phyloP scores from a whole-genome alignment of 2,113 vertebrate genomes.

The Ictalurus punctatus region DNA sequence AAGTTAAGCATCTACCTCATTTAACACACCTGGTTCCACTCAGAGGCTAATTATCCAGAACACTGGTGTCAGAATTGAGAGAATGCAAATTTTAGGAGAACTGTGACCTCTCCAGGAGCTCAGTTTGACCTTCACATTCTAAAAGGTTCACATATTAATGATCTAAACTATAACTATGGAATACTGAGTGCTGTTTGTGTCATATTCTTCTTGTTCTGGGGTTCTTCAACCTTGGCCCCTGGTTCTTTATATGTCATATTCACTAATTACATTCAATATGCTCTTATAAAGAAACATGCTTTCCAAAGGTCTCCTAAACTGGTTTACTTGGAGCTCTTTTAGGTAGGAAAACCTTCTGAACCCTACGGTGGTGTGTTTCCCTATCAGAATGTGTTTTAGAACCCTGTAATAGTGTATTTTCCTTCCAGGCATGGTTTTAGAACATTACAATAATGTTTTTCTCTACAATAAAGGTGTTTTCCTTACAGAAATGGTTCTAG shows the following conservation, averaged over 20 bases:
- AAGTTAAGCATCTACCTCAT: neutral
- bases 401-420: neutral
- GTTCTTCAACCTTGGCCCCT: neutral
- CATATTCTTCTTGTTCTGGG: neutral
- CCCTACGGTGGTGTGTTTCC: neutral
- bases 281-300: neutral
- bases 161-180: neutral
- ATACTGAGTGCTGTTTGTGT: neutral
- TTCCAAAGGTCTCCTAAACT: neutral
- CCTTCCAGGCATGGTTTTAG: neutral
- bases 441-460: neutral
- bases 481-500: neutral
- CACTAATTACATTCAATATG: neutral
- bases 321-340: neutral
- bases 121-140: neutral
- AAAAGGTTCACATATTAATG: neutral
- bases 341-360: neutral
- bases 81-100: neutral
- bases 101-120: neutral
- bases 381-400: neutral
- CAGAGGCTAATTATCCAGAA: neutral
- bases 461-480: too few relatives aligned
- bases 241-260: neutral
- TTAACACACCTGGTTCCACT: conserved; percentile 16
- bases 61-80: neutral